phyloP scores from a whole-genome alignment of 2,888 invertebrate genomes.

The Macrosoma leucophasiata region DNA sequence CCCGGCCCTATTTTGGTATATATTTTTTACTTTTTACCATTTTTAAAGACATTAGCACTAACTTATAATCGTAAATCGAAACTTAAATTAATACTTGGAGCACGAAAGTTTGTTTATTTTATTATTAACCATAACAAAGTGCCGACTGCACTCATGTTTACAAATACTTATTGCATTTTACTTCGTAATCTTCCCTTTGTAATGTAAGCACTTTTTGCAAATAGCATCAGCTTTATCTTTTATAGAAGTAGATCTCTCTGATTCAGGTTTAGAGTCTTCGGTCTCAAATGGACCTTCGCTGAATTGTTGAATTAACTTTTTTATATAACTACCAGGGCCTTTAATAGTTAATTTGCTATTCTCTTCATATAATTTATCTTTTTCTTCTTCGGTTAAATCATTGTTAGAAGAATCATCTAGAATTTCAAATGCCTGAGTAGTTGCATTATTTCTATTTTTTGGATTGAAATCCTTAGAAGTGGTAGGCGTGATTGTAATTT shows the following conservation, averaged over 20 bases:
- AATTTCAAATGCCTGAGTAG: constrained; percentile 51
- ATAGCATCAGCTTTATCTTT: constrained; percentile 66
- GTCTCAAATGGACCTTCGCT: constrained; percentile 63
- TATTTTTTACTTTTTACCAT: no score
- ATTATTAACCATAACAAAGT: background rate
- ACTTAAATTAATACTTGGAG: no score
- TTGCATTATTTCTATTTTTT: constrained; percentile 53
- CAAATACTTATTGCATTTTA: no score
- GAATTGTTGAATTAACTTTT: constrained; percentile 67
- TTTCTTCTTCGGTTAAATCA: constrained; percentile 31
- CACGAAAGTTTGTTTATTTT: background rate
- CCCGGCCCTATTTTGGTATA: no score
- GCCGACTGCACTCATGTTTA: background rate
- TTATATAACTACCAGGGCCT: constrained; percentile 67
- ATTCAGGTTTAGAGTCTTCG: constrained; percentile 56
- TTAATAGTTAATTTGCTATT: constrained; percentile 54
- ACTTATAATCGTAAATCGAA: no score
- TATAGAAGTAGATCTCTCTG: constrained; percentile 52
- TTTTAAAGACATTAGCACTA: no score
- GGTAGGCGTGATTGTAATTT: constrained; percentile 63
- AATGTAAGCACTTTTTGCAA: constrained; percentile 71
- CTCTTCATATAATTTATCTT: constrained; percentile 32
- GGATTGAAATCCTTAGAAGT: constrained; percentile 47
- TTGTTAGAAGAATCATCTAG: constrained; percentile 33
- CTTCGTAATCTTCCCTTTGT: constrained; percentile 60